Percentiles rank a stretch among this genome's conserved stretches.
Conservation (phyloP, 2,888 invertebrate species). For the Callosobruchus maculatus region DNA sequence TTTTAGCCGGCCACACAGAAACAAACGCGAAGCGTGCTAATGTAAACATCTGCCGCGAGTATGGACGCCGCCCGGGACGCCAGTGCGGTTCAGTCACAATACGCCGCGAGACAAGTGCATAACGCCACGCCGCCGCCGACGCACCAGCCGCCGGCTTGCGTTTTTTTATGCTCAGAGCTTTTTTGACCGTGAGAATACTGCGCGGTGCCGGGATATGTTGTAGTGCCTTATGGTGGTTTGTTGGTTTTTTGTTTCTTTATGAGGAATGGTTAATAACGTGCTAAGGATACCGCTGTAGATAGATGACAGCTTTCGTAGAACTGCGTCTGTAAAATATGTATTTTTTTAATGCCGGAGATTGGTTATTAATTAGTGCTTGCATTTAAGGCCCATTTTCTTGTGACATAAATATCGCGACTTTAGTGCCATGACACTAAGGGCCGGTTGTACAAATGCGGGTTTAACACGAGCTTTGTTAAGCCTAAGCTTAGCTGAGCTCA, state of each 20-base stretch:
- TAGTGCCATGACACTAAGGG: too few species aligned
- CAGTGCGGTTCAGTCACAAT: background rate
- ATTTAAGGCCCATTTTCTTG: too few species aligned
- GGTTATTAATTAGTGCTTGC: too few species aligned
- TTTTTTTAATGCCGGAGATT: too few species aligned
- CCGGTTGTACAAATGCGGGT: too few species aligned
- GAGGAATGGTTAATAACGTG: background rate
- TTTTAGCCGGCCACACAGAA: background rate
- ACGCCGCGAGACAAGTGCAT: background rate
- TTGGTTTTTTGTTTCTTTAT: background rate
- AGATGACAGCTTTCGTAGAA: background rate
- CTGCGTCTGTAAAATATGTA: background rate
- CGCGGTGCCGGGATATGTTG: background rate
- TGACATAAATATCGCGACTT: too few species aligned
- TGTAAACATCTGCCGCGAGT: background rate
- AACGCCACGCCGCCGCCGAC: background rate
- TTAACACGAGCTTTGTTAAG: too few species aligned
- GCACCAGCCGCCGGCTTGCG: too few species aligned
- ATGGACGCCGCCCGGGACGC: background rate
- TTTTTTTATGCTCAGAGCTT: background rate
- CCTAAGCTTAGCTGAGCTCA: too few species aligned
- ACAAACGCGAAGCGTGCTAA: background rate
- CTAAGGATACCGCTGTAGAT: background rate
- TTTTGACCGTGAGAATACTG: background rate
- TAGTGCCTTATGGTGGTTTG: background rate